Base-by-base conservation (phyloP, 1,140 invertebrate genomes). In the Lysiphlebus fabarum region DNA sequence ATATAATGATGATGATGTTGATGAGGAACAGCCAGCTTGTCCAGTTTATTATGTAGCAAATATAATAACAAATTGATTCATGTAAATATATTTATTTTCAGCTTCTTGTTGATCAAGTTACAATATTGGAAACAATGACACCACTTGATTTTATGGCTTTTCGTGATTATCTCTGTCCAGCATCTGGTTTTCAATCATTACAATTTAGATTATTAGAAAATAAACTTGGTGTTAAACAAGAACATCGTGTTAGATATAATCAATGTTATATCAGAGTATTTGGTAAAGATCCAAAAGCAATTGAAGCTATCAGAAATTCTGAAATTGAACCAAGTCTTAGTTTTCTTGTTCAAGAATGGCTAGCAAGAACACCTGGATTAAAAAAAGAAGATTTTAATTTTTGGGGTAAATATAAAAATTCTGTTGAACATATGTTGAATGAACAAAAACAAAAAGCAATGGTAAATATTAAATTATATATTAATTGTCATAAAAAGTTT, bases 71-170 rank as follows among this genome's bases (percentile, higher is more conserved):
- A 37, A 53, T 48, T 53, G 38, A n/a, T n/a, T n/a, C n/a, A n/a
- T n/a, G n/a, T n/a, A n/a, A 54, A 41, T 41, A 34, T 36, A 38
- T 56, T 26, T 56, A 53, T 59, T 74, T 76, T 10, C 74, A 98
- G 93, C 77, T 98, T 0, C 78, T 98, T 26, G 93, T 95, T 17
- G 96, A 99, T 72, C 96, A 99, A 84, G 94, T 99, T 7, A 89
- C 91, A 70, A 97, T 99, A 67, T 76, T 99, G 55, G 97, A 99
- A 77, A 98, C 95, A 0, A 99, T 99, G 96, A 96, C 93, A 0
- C 95, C 96, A 0, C 76, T 96, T 50, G 96, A 98, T 81, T 99
- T 98, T 70, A 94, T 98, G 87, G 95, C 96, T 62, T 98, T 98
- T 76, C 83, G 95, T 43, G 85, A 90, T 59, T 95, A 94, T 72